Base-by-base conservation (phyloP, 1,140 invertebrate genomes). In the Leptinotarsa undecemlineata region DNA sequence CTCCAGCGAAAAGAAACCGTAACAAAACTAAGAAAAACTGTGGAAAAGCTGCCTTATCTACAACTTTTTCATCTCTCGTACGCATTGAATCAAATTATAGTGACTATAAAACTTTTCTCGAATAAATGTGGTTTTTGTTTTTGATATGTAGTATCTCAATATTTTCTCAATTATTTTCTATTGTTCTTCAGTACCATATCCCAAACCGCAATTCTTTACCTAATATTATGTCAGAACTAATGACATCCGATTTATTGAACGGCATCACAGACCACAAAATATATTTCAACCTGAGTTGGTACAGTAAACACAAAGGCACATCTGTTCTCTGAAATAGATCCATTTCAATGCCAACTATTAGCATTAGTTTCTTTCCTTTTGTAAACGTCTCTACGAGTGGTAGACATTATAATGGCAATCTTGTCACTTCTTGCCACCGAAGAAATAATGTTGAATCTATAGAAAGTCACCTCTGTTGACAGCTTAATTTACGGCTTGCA, bases 311-410 rank as follows among this genome's bases (percentile, higher is more conserved):
- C 23, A 67, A 67, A 67, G 42, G 19, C 19, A 67, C 64, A 67
- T 23, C 64, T 67, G 64, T 67, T 26, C 15, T 33, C 11, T 67
- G 64, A 33, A 26, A 67, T 17, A 19, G 19, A 67, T 67, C 23
- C 64, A 19, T 67, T 42, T 63, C 20, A 67, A 67, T 26, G 64
- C 21, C 64, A 67, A 67, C 64, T 67, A 67, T 67, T 67, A 67
- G 21, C 64, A 67, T 67, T 67, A 67, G 64, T 67, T 67, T 67
- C 64, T 26, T 26, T 67, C 21, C 64, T 67, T 67, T 67, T 67
- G 64, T 67, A 42, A 67, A 67, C 64, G 17, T 67, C 64, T 67
- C 23, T 67, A 21, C 17, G 42, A 33, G 64, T 67, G 64, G 64
- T 67, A 67, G 20, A 67, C 64, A 67, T 42, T 57, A 67, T 67